Evolutionary conservation across 2,113 vertebrate species (phyloP).

Genomic region (Trachemys scripta): DNA sequence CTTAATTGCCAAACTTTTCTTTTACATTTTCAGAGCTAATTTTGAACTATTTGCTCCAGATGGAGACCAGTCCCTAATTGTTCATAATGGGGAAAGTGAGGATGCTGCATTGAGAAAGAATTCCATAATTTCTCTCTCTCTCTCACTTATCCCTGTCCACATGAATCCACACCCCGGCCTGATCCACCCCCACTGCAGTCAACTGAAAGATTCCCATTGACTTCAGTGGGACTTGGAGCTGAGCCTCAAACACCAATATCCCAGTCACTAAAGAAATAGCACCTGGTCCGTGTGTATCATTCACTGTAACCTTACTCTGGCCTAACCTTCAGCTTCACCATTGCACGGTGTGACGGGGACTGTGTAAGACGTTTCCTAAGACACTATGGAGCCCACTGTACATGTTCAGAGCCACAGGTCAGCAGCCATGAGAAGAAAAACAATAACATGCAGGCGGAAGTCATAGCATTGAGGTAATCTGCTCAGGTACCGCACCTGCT

Average conservation of each 20-base stretch:
- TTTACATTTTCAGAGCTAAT: not conserved
- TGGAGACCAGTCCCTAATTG: accelerated
- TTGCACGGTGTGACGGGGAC: too few species aligned
- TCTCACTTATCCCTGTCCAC: not conserved
- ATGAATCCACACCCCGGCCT: too few species aligned
- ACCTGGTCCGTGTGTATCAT: not conserved
- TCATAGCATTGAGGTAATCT: not conserved
- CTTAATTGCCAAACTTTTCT: not conserved
- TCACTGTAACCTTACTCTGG: not conserved
- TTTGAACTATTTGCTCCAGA: accelerated
- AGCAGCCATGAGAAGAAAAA: not conserved
- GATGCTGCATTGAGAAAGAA: too few species aligned
- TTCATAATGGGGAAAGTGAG: not conserved
- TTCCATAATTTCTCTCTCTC: too few species aligned
- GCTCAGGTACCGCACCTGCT: too few species aligned
- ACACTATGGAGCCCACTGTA: accelerated
- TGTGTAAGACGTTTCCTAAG: not conserved
- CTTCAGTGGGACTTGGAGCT: accelerated
- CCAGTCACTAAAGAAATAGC: not conserved
- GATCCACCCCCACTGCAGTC: not conserved
- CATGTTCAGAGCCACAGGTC: not conserved
- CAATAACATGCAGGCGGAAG: not conserved
- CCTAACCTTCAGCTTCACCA: not conserved
- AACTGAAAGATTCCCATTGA: not conserved
- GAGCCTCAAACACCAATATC: accelerated